Percentiles rank a stretch among this genome's conserved stretches.
Conservation (phyloP, 2,888 invertebrate genomes). For the Catocala fraxini region DNA sequence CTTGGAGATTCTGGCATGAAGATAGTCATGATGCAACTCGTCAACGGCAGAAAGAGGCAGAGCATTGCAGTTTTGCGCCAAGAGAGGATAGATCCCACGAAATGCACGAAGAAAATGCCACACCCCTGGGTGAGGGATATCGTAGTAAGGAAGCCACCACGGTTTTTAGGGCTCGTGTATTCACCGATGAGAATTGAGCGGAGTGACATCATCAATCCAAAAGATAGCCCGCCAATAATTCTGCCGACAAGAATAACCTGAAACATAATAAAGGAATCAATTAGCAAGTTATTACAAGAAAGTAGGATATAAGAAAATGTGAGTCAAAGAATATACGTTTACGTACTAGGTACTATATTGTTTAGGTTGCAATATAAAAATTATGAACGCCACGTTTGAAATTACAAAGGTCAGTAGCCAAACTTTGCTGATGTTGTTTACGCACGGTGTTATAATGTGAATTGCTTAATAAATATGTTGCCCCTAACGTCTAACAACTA, state of each 20-base stretch:
- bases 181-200: slow-evolving; percentile 85
- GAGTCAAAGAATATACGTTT: too few species aligned
- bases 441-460: too few species aligned
- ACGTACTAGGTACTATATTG: too few species aligned
- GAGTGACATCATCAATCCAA: slow-evolving; percentile 81
- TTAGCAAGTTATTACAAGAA: too few species aligned
- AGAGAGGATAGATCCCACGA: slow-evolving; percentile 85
- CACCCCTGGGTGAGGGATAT: slow-evolving; percentile 86
- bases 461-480: too few species aligned
- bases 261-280: slow-evolving; percentile 18
- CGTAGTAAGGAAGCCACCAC: slow-evolving; percentile 88
- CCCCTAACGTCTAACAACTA: too few species aligned
- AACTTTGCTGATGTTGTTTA: too few species aligned
- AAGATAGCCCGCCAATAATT: slow-evolving; percentile 74
- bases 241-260: slow-evolving; percentile 67
- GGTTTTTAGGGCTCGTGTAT: slow-evolving; percentile 84
- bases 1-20: slow-evolving; percentile 88
- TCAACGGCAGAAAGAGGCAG: slow-evolving; percentile 75
- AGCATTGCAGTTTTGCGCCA: slow-evolving; percentile 86
- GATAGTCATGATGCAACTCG: slow-evolving; percentile 72
- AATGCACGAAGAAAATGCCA: slow-evolving; percentile 88
- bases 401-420: too few species aligned
- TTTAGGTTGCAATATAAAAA: too few species aligned
- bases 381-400: too few species aligned
- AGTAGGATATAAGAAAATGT: too few species aligned